A percentile compares a stretch with the other conserved stretches of the same genome.
Conservation (phyloP, 2,888 invertebrate species). For the Trissoscelio sp. region DNA sequence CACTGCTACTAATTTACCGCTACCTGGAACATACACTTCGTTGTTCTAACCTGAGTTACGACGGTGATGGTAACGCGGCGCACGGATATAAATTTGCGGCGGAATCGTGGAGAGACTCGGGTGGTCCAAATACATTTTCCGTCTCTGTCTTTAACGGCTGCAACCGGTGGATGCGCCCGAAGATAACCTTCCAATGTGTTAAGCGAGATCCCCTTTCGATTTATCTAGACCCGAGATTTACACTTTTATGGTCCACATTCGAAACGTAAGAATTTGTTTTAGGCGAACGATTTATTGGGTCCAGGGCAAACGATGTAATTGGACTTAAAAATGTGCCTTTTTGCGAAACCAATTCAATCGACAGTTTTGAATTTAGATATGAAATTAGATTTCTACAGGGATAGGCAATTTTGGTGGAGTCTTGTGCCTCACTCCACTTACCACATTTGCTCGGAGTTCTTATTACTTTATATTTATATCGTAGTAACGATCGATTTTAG, state of each 20-base stretch:
- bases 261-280: constrained; percentile 61
- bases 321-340: constrained; percentile 20
- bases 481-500: too few species aligned
- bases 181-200: constrained; percentile 67
- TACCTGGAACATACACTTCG: constrained; percentile 78
- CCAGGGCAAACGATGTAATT: constrained; percentile 47
- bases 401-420: too few species aligned
- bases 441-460: too few species aligned
- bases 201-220: constrained; percentile 62
- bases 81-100: constrained; percentile 64
- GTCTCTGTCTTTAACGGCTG: constrained; percentile 67
- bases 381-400: constrained; percentile 30
- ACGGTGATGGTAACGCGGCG: constrained; percentile 72
- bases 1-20: constrained; percentile 80
- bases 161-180: constrained; percentile 55
- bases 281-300: constrained; percentile 51
- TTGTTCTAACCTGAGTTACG: constrained; percentile 80
- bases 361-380: constrained; percentile 7
- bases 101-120: constrained; percentile 63
- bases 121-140: constrained; percentile 70
- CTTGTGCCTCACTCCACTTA: too few species aligned
- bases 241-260: constrained; percentile 64
- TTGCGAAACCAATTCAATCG: constrained; percentile 16
- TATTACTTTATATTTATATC: too few species aligned
- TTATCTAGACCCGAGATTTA: constrained; percentile 55